Conservation (phyloP, 2,888 invertebrate genomes). For the Cartodere bifasciata region DNA sequence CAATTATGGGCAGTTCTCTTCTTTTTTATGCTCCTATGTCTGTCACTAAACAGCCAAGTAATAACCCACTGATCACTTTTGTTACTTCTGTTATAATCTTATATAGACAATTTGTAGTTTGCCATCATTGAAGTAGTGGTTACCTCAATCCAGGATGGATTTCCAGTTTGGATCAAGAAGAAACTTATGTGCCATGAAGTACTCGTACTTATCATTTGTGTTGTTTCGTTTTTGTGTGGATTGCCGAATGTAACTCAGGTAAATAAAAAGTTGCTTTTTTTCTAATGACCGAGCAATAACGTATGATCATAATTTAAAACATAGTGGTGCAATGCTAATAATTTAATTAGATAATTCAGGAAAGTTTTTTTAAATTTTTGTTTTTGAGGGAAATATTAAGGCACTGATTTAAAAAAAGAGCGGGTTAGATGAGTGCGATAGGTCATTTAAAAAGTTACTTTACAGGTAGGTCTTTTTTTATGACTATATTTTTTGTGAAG, state of each 20-base stretch:
- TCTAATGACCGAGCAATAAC: background rate
- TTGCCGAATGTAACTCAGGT: constrained; percentile 79
- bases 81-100: constrained; percentile 4
- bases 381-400: no score
- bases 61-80: constrained; percentile 15
- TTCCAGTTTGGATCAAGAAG: constrained; percentile 74
- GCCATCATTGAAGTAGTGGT: constrained; percentile 91
- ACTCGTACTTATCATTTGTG: constrained; percentile 70
- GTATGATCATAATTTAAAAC: background rate
- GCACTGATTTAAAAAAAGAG: no score
- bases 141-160: constrained; percentile 87
- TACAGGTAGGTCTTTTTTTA: no score
- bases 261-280: constrained; percentile 12
- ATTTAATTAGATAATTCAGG: background rate
- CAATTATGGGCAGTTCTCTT: constrained; percentile 82
- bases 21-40: constrained; percentile 81
- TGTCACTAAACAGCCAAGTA: constrained; percentile 81
- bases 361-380: no score
- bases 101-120: constrained; percentile 49
- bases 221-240: constrained; percentile 72
- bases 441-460: no score
- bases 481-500: no score
- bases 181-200: constrained; percentile 77
- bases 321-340: background rate
- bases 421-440: no score